Base-by-base conservation (phyloP, 2,797 vertebrate species). In the Falco cherrug region DNA sequence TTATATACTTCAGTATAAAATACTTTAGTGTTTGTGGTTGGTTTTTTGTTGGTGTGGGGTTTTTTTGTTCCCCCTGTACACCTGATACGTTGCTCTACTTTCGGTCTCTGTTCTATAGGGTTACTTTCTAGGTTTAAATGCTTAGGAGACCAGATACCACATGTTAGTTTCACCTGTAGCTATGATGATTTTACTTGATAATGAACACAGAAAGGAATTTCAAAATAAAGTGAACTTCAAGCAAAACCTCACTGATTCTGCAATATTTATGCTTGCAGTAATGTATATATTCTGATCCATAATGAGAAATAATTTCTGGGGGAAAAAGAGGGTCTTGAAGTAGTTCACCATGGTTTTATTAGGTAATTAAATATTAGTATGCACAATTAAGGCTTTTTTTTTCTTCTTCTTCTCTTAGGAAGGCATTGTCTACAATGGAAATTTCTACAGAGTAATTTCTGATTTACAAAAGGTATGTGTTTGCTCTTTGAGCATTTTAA, bases 391-490 rank as follows among this genome's bases (percentile, higher is more conserved):
- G 8, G 10, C 5, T 45, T 73, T 43, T 68, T 68, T 84, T 77
- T 26, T 1, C 20, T 33, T 43, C 64, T 35, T 24, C 51, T 11
- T 16, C 68, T 90, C 88, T 56, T 29, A 91, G 84, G 47, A 88
- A 63, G 20, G 17, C 13, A 54, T 84, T 94, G 35, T 96, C 63
- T 94, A 65, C 76, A 43, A 86, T 85, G 84, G 28, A 31, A 88
- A 69, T 64, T 79, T 77, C 89, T 92, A 83, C 45, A 19, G 85
- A 89, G 50, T 93, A 89, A 67, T 89, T 88, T 87, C 75, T 92
- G 81, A 75, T 79, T 95, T 87, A 80, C 28, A n/a, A 84, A 97
- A 97, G 95, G 96, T 97, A 97, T 43, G 83, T 10, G 4, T 76
- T 56, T 77, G 26, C 53, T 91, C 28, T 86, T 88, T 57, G 29